A percentile compares a stretch with the other conserved stretches of the same genome.
Evolutionary conservation across 2,113 vertebrate genomes (phyloP).

Genomic region (Alosa alosa): DNA sequence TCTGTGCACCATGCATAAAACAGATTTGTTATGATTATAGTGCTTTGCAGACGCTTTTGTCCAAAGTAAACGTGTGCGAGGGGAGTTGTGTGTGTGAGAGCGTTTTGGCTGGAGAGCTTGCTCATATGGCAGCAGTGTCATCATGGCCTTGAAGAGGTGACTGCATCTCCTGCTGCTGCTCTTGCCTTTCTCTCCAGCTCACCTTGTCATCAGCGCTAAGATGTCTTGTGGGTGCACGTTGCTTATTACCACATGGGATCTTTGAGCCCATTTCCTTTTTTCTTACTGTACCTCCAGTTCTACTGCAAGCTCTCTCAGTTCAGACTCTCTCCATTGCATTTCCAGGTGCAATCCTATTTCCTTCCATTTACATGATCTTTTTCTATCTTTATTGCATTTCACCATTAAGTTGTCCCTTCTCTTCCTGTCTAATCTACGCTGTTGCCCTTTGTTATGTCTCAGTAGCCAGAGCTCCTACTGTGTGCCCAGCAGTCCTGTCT

Average conservation of each 20-base stretch:
- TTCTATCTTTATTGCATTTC: background rate
- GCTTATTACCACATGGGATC: background rate
- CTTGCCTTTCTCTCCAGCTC: background rate
- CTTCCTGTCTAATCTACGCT: background rate
- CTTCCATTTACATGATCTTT: background rate
- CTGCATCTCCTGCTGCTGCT: background rate
- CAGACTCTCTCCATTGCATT: no score
- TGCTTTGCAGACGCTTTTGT: no score
- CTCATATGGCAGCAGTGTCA: background rate
- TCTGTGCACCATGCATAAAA: background rate
- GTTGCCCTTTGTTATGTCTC: background rate
- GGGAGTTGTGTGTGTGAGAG: background rate
- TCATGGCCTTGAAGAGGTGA: background rate
- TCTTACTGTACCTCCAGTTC: background rate
- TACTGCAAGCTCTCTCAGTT: background rate
- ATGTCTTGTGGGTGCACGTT: background rate
- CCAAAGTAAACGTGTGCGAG: background rate
- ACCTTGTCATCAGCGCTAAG: background rate
- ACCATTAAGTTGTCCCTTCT: background rate
- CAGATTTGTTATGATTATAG: background rate
- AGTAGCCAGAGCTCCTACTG: conserved; percentile 13
- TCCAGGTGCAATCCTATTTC: background rate
- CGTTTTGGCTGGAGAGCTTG: background rate
- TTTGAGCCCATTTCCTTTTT: background rate
- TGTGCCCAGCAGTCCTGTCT: conserved; percentile 1